phyloP scores from a whole-genome alignment of 2,113 vertebrate genomes.

The Etheostoma spectabile region DNA sequence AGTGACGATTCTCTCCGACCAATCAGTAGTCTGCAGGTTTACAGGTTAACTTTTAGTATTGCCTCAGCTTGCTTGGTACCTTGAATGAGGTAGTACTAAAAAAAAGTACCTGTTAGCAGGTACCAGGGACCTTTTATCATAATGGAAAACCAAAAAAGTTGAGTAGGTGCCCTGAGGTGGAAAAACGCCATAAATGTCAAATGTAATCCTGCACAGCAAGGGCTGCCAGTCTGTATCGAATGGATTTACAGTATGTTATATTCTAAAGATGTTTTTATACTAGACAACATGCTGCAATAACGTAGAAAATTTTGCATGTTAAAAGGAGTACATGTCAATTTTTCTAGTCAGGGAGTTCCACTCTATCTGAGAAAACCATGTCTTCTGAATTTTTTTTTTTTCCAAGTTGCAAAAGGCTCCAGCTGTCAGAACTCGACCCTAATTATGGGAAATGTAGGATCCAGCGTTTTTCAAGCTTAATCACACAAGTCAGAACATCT shows the following conservation, averaged over 20 bases:
- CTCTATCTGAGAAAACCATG: not conserved
- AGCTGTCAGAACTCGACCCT: not conserved
- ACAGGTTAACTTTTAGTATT: too few relatives aligned
- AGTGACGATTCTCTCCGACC: too few relatives aligned
- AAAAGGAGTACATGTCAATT: not conserved
- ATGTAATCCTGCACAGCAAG: slow-evolving; percentile 15
- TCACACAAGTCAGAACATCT: not conserved
- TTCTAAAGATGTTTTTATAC: not conserved
- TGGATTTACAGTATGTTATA: not conserved
- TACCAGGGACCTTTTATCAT: too few relatives aligned
- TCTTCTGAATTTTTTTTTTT: not conserved
- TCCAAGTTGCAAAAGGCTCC: not conserved
- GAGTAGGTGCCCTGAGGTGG: too few relatives aligned
- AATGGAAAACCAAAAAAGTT: too few relatives aligned
- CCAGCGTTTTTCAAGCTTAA: not conserved
- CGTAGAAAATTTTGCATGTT: not conserved
- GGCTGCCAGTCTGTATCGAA: slow-evolving; percentile 8
- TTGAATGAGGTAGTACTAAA: too few relatives aligned
- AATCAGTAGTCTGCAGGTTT: too few relatives aligned
- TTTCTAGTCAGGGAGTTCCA: not conserved
- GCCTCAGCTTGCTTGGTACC: too few relatives aligned
- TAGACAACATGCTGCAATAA: not conserved
- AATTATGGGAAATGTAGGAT: not conserved
- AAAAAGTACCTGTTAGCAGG: too few relatives aligned
- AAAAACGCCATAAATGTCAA: slow-evolving; percentile 17